phyloP scores from a whole-genome alignment of 2,888 invertebrate species.

The Deilephila elpenor region DNA sequence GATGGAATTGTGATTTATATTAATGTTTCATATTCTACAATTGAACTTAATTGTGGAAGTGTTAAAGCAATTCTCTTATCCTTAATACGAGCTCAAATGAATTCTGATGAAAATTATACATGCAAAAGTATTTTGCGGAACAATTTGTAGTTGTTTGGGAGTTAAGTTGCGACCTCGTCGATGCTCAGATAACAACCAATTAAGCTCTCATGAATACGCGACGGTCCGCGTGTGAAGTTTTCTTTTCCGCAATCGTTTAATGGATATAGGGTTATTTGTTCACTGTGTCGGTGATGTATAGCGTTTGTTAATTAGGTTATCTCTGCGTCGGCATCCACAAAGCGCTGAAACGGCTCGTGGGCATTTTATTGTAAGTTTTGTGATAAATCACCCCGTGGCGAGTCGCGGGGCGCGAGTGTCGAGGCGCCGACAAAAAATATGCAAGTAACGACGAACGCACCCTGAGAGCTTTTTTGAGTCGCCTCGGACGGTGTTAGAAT shows the following conservation, averaged over 20 bases:
- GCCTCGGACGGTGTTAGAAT: conserved; percentile 71
- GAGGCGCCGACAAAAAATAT: conserved; percentile 76
- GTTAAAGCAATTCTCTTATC: background rate
- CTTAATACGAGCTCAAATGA: conserved; percentile 8
- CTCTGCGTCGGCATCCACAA: conserved; percentile 79
- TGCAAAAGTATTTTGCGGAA: conserved; percentile 41
- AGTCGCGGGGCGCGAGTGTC: conserved; percentile 73
- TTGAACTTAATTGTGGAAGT: conserved; percentile 15
- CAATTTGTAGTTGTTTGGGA: conserved; percentile 6
- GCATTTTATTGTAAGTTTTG: conserved; percentile 81
- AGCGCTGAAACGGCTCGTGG: conserved; percentile 79
- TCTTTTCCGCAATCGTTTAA: conserved; percentile 58
- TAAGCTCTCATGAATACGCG: conserved; percentile 55
- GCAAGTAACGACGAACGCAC: conserved; percentile 81
- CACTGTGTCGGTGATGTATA: conserved; percentile 72
- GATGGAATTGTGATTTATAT: conserved; percentile 20
- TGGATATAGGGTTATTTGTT: conserved; percentile 58
- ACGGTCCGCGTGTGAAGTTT: conserved; percentile 47
- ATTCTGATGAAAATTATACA: conserved; percentile 36
- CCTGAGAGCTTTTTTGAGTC: conserved; percentile 81
- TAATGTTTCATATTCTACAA: conserved; percentile 19
- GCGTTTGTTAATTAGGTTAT: conserved; percentile 84
- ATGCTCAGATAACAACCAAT: conserved; percentile 70
- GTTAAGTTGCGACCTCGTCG: conserved; percentile 57
- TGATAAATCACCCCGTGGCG: conserved; percentile 82